Evolutionary conservation across 2,797 vertebrate genomes (phyloP).

Genomic region (Hafferia zeledoni): DNA sequence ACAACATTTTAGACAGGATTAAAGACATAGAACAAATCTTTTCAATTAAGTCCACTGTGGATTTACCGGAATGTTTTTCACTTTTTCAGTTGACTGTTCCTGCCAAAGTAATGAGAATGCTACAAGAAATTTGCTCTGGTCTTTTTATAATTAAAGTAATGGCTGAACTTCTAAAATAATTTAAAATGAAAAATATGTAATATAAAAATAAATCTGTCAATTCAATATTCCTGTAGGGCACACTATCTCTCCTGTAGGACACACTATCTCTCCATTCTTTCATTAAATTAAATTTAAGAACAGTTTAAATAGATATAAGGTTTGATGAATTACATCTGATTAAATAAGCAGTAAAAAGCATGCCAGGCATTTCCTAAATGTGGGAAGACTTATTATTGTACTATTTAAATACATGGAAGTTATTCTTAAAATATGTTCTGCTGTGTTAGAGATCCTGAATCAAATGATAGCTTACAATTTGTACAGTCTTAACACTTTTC

Average conservation of each 20-base stretch:
- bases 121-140: background rate
- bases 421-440: background rate
- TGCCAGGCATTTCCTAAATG: background rate
- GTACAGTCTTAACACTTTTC: background rate
- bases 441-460: background rate
- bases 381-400: background rate
- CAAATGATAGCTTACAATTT: background rate
- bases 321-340: background rate
- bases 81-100: background rate
- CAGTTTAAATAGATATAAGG: background rate
- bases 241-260: background rate
- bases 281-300: background rate
- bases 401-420: background rate
- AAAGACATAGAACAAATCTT: background rate
- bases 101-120: background rate
- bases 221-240: background rate
- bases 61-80: background rate
- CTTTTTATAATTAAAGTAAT: background rate
- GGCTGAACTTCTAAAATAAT: background rate
- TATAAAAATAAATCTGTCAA: background rate
- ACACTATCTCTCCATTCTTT: background rate
- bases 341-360: background rate
- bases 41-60: background rate
- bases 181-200: background rate
- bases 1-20: background rate